A percentile compares a stretch with the other conserved stretches of the same genome.
Conservation (phyloP, 2,888 invertebrate species). For the Troides aeacus region DNA sequence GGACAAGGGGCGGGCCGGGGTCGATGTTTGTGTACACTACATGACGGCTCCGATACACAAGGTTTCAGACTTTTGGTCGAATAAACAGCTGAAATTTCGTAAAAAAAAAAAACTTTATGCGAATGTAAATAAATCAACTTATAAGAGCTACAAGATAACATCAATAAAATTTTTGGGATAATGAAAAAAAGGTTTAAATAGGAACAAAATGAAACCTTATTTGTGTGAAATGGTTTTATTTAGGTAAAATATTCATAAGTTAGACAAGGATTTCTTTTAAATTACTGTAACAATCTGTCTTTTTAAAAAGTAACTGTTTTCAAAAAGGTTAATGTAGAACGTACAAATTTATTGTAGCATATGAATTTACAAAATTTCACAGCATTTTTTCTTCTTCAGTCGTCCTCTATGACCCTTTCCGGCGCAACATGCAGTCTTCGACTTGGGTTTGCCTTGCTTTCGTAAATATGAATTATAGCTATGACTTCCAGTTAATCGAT, state of each 20-base stretch:
- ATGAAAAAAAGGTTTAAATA: background rate
- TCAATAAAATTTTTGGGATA: background rate
- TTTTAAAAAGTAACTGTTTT: background rate
- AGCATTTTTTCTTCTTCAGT: slow-evolving; percentile 42
- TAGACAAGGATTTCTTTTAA: background rate
- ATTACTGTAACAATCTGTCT: background rate
- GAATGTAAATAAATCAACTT: background rate
- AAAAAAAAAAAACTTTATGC: background rate
- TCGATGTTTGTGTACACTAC: slow-evolving; percentile 61
- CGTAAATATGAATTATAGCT: slow-evolving; percentile 49
- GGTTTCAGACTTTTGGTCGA: slow-evolving; percentile 55
- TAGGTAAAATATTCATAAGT: slow-evolving; percentile 8
- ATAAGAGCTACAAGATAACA: background rate
- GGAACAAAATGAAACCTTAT: background rate
- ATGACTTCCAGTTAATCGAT: slow-evolving; percentile 51
- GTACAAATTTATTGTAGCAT: background rate
- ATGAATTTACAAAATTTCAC: slow-evolving; percentile 39
- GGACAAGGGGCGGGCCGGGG: slow-evolving; percentile 63
- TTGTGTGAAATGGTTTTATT: slow-evolving; percentile 19
- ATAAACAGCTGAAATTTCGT: slow-evolving; percentile 53
- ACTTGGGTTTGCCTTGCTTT: slow-evolving; percentile 43
- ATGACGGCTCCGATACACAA: slow-evolving; percentile 63
- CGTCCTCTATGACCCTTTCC: slow-evolving; percentile 67
- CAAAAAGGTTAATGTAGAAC: background rate
- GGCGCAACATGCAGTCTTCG: slow-evolving; percentile 51